Base-by-base conservation (phyloP, 2,797 vertebrate genomes). In the Sebastolobus alascanus region DNA sequence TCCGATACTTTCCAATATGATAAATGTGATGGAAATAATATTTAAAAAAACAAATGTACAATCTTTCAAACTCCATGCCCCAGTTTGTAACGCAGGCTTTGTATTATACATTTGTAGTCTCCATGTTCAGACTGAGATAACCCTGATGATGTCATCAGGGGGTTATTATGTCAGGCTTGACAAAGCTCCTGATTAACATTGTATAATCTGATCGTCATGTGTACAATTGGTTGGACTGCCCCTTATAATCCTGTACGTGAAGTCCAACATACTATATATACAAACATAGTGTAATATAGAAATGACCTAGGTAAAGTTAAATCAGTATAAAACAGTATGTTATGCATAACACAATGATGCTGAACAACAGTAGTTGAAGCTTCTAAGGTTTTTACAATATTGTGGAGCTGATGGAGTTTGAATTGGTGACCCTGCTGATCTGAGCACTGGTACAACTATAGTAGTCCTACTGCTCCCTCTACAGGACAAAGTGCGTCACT, bases 401-500 rank as follows among this genome's bases (percentile, higher is more conserved):
- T 11, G 25, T 46, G 2, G 4, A 22, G 27, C 27, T 31, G 65
- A 10, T 50, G 25, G 3, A 64, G 18, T 25, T 43, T 43, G 8
- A 18, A 10, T 18, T 16, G n/a, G 37, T 38, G 63, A 40, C 13
- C 63, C 13, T 25, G 37, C 37, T 40, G 37, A 33, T 33, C 58
- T 60, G 8, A 33, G 29, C 29, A 18, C 9, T 54, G 50, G 4
- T 9, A 3, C 54, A 5, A 11, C 4, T 16, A 16, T 6, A 35
- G 33, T 8, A 52, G 76, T 79, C 50, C 33, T 27, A 46, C 46
- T 46, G 50, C 87, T 0, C 90, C 84, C 86, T 77, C 87, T 77
- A 38, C 35, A 66, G 90, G 90, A 73, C 76, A 40, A 29, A 66
- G 16, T 3, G 8, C 20, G 5, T 35, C 50, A 64, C 6, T 46